phyloP scores from a whole-genome alignment of 1,140 invertebrate species.

The Pseudobourletiella spinata region DNA sequence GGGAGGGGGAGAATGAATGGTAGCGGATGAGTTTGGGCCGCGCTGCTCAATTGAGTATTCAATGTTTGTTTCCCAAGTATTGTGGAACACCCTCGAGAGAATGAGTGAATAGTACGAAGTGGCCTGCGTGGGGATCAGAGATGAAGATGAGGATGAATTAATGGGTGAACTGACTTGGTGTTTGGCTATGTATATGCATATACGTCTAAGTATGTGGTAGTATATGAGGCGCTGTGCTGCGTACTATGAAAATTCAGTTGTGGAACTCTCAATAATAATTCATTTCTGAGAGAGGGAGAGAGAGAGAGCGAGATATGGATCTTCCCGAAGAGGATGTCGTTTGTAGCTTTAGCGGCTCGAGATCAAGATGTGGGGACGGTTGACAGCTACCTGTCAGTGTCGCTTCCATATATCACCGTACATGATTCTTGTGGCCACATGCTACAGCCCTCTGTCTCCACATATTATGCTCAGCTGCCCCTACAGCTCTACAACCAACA shows the following conservation, averaged over 20 bases:
- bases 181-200: too few relatives aligned
- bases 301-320: too few relatives aligned
- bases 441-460: too few relatives aligned
- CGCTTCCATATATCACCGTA: constrained; percentile 28
- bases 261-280: constrained; percentile 31
- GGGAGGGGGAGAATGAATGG: too few relatives aligned
- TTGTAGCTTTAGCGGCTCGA: constrained; percentile 25
- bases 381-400: constrained; percentile 32
- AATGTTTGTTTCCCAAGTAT: constrained; percentile 1
- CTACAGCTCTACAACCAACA: too few relatives aligned
- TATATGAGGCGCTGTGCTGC: neutral
- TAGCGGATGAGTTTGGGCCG: too few relatives aligned
- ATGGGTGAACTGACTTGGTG: too few relatives aligned
- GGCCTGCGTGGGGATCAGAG: neutral
- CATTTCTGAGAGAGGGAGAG: constrained; percentile 33
- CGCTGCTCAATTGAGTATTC: constrained; percentile 9
- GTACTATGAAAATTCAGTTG: constrained; percentile 7
- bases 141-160: neutral
- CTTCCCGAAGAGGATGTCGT: constrained; percentile 26
- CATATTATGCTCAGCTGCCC: too few relatives aligned
- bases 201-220: neutral
- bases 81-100: neutral
- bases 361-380: constrained; percentile 30
- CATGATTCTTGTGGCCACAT: neutral
- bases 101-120: too few relatives aligned